phyloP scores from a whole-genome alignment of 2,888 invertebrate species.

The Anorthoa munda region DNA sequence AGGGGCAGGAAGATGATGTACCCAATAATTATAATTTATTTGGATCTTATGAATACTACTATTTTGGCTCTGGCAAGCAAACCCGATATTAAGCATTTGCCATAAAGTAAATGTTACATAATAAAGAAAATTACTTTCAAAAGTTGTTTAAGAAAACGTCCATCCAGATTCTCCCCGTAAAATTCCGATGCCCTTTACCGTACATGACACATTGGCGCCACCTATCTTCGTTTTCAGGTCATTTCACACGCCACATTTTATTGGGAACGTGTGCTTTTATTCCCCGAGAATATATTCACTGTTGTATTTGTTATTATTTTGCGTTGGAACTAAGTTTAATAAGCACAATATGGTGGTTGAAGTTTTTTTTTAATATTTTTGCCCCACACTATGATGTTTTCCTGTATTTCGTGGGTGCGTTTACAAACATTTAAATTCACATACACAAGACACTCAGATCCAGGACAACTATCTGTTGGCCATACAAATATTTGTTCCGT shows the following conservation, averaged over 20 bases:
- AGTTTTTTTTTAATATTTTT: background rate
- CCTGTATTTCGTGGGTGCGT: no score
- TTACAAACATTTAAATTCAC: no score
- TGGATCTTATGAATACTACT: no score
- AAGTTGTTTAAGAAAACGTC: slow-evolving; percentile 28
- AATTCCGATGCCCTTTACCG: slow-evolving; percentile 8
- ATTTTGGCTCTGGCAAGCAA: no score
- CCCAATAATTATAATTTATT: no score
- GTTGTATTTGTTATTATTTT: background rate
- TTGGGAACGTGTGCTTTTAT: slow-evolving; percentile 33
- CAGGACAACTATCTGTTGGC: no score
- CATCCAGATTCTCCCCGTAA: slow-evolving; percentile 6
- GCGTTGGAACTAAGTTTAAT: background rate
- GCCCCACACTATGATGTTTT: no score
- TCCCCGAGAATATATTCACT: slow-evolving; percentile 7
- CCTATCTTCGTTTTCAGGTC: slow-evolving; percentile 48
- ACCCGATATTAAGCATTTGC: no score
- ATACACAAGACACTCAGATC: no score
- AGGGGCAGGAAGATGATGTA: no score
- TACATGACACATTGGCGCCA: slow-evolving; percentile 43
- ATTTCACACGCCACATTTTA: slow-evolving; percentile 41
- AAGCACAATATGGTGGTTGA: background rate
- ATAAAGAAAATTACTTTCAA: slow-evolving; percentile 1
- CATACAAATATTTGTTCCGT: no score
- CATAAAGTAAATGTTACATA: no score